Conservation (phyloP, 2,113 vertebrate species). For the Stegostoma tigrinum region DNA sequence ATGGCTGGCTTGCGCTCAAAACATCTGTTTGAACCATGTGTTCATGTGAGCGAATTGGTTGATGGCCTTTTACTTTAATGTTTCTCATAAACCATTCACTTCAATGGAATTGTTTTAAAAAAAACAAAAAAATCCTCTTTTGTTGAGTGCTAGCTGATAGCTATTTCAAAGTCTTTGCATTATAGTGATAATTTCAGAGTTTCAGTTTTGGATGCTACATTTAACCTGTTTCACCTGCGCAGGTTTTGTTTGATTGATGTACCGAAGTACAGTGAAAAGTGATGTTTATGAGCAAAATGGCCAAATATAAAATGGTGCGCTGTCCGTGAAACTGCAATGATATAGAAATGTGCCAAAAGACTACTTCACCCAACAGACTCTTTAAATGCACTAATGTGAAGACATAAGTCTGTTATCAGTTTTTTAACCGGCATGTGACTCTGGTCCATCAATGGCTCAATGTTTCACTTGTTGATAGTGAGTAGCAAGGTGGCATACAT, state of each 20-base stretch:
- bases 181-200: neutral
- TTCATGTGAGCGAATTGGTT: conserved; percentile 24
- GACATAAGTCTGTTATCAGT: neutral
- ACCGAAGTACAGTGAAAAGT: too few relatives aligned
- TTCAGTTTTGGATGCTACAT: neutral
- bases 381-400: neutral
- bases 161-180: neutral
- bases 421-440: neutral
- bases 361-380: neutral
- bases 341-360: neutral
- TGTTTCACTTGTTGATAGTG: neutral
- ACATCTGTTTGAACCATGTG: neutral
- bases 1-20: conserved; percentile 30
- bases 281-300: neutral
- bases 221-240: neutral
- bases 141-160: neutral
- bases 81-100: conserved; percentile 7
- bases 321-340: too few relatives aligned
- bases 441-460: neutral
- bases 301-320: neutral
- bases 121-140: neutral
- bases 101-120: neutral
- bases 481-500: neutral
- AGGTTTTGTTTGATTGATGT: neutral
- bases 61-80: neutral